A percentile compares a stretch with the other conserved stretches of the same genome.
Evolutionary conservation across 2,888 invertebrate species (phyloP).

Genomic region (Morpho helenor): DNA sequence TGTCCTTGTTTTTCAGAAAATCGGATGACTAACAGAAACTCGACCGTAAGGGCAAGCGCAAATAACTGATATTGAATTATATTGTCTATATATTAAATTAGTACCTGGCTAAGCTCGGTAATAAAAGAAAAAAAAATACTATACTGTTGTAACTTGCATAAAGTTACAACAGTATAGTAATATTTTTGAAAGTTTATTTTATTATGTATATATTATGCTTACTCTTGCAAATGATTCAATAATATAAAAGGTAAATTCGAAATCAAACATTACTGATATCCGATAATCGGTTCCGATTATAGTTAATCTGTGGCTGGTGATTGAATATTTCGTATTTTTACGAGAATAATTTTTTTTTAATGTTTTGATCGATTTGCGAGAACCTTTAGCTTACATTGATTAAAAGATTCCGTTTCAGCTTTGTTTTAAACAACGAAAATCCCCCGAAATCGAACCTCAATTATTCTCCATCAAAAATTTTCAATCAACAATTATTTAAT

Average conservation of each 20-base stretch:
- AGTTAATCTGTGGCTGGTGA: not conserved
- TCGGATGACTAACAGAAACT: slow-evolving; percentile 6
- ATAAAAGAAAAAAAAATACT: too few relatives aligned
- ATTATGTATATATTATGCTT: too few relatives aligned
- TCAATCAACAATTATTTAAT: not conserved
- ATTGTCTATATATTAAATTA: not conserved
- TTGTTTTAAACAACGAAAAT: slow-evolving; percentile 10
- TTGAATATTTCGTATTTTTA: slow-evolving; percentile 1
- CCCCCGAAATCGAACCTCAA: too few relatives aligned
- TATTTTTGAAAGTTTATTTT: too few relatives aligned
- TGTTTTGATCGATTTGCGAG: slow-evolving; percentile 11
- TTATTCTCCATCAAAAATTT: too few relatives aligned
- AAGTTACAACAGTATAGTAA: too few relatives aligned
- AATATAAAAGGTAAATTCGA: too few relatives aligned
- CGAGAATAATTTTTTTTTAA: slow-evolving; percentile 14
- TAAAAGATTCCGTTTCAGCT: slow-evolving; percentile 23
- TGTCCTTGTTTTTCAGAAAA: slow-evolving; percentile 17
- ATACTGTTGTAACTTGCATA: too few relatives aligned
- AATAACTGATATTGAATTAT: not conserved
- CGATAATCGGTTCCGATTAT: not conserved
- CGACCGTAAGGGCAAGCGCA: slow-evolving; percentile 1
- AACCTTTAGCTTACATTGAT: slow-evolving; percentile 16
- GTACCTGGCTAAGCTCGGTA: too few relatives aligned
- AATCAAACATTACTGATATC: not conserved
- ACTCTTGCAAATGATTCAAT: too few relatives aligned